phyloP scores from a whole-genome alignment of 2,113 vertebrate species.

The Gulo gulo region DNA sequence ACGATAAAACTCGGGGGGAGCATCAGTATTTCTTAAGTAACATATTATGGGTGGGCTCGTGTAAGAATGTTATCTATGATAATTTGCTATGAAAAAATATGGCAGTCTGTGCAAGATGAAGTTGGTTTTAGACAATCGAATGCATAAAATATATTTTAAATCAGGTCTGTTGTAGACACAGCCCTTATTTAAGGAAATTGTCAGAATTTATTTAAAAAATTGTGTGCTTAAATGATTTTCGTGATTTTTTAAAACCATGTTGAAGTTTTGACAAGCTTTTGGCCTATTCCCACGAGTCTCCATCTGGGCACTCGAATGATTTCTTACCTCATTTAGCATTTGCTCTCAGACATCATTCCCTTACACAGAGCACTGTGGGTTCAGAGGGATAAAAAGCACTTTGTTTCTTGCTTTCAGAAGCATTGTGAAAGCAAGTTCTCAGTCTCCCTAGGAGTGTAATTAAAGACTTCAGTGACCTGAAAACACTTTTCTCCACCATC shows the following conservation, averaged over 20 bases:
- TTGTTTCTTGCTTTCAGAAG: neutral
- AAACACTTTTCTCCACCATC: neutral
- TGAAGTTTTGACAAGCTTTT: slow-evolving; percentile 64
- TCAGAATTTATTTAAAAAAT: slow-evolving; percentile 57
- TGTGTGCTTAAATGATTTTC: slow-evolving; percentile 40
- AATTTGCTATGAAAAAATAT: neutral
- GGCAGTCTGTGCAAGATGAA: neutral
- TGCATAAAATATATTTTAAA: neutral
- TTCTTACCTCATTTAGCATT: neutral
- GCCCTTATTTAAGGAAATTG: slow-evolving; percentile 58
- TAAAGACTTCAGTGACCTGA: neutral
- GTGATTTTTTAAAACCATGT: slow-evolving; percentile 25
- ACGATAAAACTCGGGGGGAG: neutral
- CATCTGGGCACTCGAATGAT: slow-evolving; percentile 33
- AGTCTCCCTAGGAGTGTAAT: neutral
- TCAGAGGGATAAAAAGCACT: neutral
- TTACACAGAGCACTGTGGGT: neutral
- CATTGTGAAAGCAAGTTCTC: neutral
- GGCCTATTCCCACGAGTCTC: slow-evolving; percentile 26
- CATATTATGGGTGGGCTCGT: neutral
- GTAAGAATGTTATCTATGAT: neutral
- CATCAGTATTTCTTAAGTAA: neutral
- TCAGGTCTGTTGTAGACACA: slow-evolving; percentile 17
- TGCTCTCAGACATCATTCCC: neutral
- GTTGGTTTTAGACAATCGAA: neutral